Evolutionary conservation across 2,113 vertebrate species (phyloP), one percentile per base, ranked within the genome.

Genomic region (Delphinapterus leucas): DNA sequence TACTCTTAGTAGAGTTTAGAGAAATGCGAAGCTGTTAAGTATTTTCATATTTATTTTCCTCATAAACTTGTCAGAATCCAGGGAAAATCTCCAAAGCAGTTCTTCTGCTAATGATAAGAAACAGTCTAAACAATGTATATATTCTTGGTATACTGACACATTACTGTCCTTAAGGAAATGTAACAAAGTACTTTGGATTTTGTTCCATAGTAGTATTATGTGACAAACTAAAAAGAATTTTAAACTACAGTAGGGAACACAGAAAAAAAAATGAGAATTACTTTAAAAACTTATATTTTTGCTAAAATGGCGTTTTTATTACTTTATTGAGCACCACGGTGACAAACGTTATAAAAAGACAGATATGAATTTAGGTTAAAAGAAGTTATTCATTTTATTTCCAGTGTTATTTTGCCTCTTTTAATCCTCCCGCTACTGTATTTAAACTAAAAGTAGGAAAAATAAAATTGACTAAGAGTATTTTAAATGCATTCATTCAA

Each of bases 331-430:
- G 14, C 8, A 83, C 49, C 33, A 79, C 67, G 36, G 41, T 76
- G 77, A 94, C 28, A 88, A 84, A 36, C 26, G 53, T 80, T 94
- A 86, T 63, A 85, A 90, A 85, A 89, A 96, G 60, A 95, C 2
- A 91, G 61, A 76, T 83, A 88, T 63, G 60, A 94, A 65, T 74
- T 88, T 81, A 87, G 86, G 41, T 85, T 90, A 55, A 96, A 93
- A 84, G 41, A 86, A 89, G 41, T 80, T 17, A 7, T 6, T 53
- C 53, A 53, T 18, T 53, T 53, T 53, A 53, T 90, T 84, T 86
- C 55, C 23, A 87, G 38, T 61, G 33, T 80, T 87, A 77, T 84
- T 82, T 26, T 92, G 8, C 49, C 26, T 80, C 70, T 87, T 94
- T 96, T 93, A 95, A 88, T 76, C 81, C 36, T 87, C 67, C 15